phyloP scores from a whole-genome alignment of 2,113 vertebrate genomes.

The Fulica atra region DNA sequence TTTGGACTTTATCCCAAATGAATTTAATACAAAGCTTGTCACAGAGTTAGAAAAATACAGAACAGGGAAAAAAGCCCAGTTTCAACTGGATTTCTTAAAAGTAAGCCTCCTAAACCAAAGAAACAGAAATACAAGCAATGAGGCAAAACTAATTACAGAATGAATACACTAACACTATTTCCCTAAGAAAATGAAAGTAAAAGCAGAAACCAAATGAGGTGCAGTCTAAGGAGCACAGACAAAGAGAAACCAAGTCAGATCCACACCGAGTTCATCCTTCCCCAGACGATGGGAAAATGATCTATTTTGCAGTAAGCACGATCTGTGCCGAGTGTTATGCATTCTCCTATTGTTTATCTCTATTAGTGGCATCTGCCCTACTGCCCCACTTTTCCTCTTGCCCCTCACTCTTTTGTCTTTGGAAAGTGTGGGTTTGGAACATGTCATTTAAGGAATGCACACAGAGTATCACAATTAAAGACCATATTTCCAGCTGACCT shows the following conservation, averaged over 20 bases:
- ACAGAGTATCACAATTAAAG: conserved; percentile 21
- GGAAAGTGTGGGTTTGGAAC: conserved; percentile 10
- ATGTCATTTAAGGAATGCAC: not conserved
- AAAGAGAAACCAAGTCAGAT: not conserved
- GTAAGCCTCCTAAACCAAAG: conserved; percentile 35
- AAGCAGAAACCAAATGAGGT: conserved; percentile 30
- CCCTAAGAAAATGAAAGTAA: conserved; percentile 12
- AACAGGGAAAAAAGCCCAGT: conserved; percentile 21
- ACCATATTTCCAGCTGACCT: conserved; percentile 40
- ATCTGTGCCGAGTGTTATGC: not conserved
- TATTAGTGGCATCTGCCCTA: conserved; percentile 41
- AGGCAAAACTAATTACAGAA: conserved; percentile 47
- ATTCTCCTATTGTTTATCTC: conserved; percentile 29
- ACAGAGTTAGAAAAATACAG: conserved; percentile 38
- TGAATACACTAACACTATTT: conserved; percentile 6
- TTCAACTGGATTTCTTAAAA: conserved; percentile 45
- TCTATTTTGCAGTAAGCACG: not conserved
- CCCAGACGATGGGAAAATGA: not conserved
- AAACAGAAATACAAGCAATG: conserved; percentile 43
- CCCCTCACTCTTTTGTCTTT: not conserved
- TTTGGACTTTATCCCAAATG: conserved; percentile 23
- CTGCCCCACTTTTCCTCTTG: conserved; percentile 50
- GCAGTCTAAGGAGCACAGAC: not conserved
- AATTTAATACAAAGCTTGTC: conserved; percentile 38
- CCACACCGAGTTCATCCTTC: not conserved